Base-by-base conservation (phyloP, 2,113 vertebrate species). In the Nettapus auritus region DNA sequence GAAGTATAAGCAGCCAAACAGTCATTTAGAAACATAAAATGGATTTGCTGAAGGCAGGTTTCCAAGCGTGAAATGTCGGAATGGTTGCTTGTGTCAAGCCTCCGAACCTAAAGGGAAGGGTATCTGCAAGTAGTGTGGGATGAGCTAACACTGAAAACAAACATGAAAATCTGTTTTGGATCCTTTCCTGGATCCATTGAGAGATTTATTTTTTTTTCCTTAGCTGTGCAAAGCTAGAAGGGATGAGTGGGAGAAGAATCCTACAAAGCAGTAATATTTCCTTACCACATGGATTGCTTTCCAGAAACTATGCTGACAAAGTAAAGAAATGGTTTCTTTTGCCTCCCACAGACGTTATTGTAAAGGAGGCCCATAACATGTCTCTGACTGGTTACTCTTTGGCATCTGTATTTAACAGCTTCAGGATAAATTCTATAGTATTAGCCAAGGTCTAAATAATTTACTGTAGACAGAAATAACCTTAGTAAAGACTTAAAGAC, bases 41-140 rank as follows among this genome's bases (percentile, higher is more conserved):
- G 64, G 80, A 79, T 96, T 96, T 94, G 80, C 88, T 74, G 83
- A 88, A 89, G 93, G 88, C 77, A 88, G 34, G 21, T 73, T 84
- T 94, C 82, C 76, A 91, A 87, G 75, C 64, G 59, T 55, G 75
- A 94, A 86, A 78, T 77, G 82, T 83, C 94, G 92, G 62, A 68
- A 80, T 31, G 23, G 71, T 87, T 95, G 85, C 74, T 40, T 66
- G 46, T 86, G 88, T 95, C 73, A 75, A 69, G 74, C n/a, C 60
- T 67, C 71, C 42, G 69, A 20, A 89, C 57, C 78, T 88, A 63
- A 68, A 56, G 38, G 64, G 31, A 68, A 67, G 63, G 53, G 73
- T 68, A 59, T 40, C 33, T 62, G 63, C 8, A 13, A 86, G 88
- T 59, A 82, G 57, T 16, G 34, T 63, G 66, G 57, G 42, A 59